Evolutionary conservation across 2,797 vertebrate genomes (phyloP), one percentile per base, ranked within the genome.

Genomic region (Sebastolobus alascanus): DNA sequence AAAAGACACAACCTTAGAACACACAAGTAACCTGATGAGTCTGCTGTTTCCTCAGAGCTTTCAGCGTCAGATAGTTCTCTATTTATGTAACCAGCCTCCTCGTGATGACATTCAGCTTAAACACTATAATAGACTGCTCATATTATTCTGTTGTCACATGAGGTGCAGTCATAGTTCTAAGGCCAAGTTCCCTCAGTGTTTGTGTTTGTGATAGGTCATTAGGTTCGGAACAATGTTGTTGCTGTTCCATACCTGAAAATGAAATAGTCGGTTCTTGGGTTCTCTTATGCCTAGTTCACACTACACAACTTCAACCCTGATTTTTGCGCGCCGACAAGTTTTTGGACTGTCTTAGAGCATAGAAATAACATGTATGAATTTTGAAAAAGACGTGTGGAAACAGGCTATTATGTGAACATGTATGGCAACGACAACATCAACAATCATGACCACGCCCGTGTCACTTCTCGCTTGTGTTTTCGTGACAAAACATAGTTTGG

Each of bases 61-160:
- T 71, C 33, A 33, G 68, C 46, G 60, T 82, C 76, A 66, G 67
- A 77, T 76, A 68, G 46, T 77, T 85, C 70, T 87, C 54, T 67
- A 71, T 90, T 89, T 79, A 43, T 70, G 74, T 35, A 4, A 52
- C 1, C 75, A 16, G 55, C 69, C 55, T 79, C 85, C 87, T 84
- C 54, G 80, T 90, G 85, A 89, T 54, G 76, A 83, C 77, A 54
- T 38, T 65, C 50, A 31, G 37, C 54, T 74, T 54, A 22, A 75
- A 79, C 38, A 13, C 75, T 46, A 16, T 25, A 18, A 46, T 18
- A 46, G 43, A 46, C 43, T 35, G 77, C 61, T 87, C 76, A 27
- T 75, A 43, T 68, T 68, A n/a, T 72, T 52, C 58, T 72, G 66
- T 35, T 55, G 71, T 89, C 89, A 92, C 87, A 90, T 90, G 87